phyloP scores from a whole-genome alignment of 2,797 vertebrate species.

The Enteromius radiatus region DNA sequence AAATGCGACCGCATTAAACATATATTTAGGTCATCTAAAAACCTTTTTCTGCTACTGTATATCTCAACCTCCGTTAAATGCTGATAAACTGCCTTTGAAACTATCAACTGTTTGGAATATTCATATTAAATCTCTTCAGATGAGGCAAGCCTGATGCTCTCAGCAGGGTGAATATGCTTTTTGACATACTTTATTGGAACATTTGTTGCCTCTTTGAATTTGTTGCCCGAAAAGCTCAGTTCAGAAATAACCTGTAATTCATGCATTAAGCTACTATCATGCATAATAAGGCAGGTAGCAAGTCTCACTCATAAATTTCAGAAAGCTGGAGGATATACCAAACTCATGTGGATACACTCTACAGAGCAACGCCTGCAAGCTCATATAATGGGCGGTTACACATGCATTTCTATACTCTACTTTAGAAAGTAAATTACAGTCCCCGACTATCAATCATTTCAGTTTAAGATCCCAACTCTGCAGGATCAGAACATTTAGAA shows the following conservation, averaged over 20 bases:
- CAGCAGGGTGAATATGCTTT: constrained; percentile 50
- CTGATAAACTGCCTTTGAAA: neutral
- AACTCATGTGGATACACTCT: constrained; percentile 43
- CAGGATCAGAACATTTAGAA: constrained; percentile 26
- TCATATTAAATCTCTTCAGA: constrained; percentile 27
- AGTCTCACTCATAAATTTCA: constrained; percentile 42
- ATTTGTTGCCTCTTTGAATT: constrained; percentile 45
- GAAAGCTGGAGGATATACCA: constrained; percentile 44
- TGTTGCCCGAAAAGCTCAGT: constrained; percentile 26
- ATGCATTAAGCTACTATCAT: constrained; percentile 48
- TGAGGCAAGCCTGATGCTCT: constrained; percentile 37
- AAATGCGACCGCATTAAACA: neutral
- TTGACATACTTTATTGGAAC: constrained; percentile 43
- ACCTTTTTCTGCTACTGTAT: neutral
- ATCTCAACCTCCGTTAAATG: neutral
- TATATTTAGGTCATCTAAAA: neutral
- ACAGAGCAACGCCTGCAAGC: constrained; percentile 54
- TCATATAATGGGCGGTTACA: constrained; percentile 39
- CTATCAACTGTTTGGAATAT: neutral
- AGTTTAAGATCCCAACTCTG: constrained; percentile 14
- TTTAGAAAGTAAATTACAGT: constrained; percentile 25
- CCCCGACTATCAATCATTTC: constrained; percentile 15
- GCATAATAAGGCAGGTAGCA: constrained; percentile 43
- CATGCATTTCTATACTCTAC: constrained; percentile 41
- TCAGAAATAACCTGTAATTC: constrained; percentile 37